phyloP scores from a whole-genome alignment of 2,888 invertebrate species.

The Physocephala rufipes region DNA sequence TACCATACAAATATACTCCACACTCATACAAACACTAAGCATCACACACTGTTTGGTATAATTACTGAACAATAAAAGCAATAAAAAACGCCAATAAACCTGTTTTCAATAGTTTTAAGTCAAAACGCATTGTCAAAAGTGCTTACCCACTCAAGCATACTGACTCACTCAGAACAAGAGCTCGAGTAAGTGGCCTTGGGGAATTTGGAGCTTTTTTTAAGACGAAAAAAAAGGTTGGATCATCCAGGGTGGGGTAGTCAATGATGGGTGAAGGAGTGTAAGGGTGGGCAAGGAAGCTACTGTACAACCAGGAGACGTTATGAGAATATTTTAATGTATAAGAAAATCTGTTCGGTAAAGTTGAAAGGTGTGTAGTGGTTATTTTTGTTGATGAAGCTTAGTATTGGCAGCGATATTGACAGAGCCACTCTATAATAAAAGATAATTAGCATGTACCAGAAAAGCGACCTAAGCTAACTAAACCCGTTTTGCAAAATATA shows the following conservation, averaged over 20 bases:
- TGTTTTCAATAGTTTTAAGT: conserved; percentile 22
- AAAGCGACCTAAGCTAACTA: too few species aligned
- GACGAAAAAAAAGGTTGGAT: not conserved
- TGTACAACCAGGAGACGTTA: too few species aligned
- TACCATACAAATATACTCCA: not conserved
- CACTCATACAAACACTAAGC: not conserved
- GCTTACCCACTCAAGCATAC: too few species aligned
- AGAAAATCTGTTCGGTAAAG: too few species aligned
- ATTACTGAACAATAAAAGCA: conserved; percentile 51
- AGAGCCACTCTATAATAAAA: too few species aligned
- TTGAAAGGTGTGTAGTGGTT: too few species aligned
- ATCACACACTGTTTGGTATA: conserved; percentile 53
- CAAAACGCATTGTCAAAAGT: not conserved
- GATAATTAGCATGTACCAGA: too few species aligned
- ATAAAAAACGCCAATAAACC: conserved; percentile 10
- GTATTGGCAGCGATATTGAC: too few species aligned
- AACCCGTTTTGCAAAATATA: too few species aligned
- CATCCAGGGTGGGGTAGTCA: too few species aligned
- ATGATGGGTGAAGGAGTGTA: not conserved
- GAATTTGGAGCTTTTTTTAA: not conserved
- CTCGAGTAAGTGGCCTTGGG: not conserved
- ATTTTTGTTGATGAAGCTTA: too few species aligned
- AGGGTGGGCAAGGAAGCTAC: not conserved
- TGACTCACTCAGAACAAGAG: too few species aligned
- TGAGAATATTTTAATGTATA: not conserved